Percentiles rank a stretch among this genome's conserved stretches.
These are phyloP conservation scores for Epizoanthus illoricatus DNA, from an alignment of 92 coral and sea anemone genomes.

Conservation along the genomic window DNA sequence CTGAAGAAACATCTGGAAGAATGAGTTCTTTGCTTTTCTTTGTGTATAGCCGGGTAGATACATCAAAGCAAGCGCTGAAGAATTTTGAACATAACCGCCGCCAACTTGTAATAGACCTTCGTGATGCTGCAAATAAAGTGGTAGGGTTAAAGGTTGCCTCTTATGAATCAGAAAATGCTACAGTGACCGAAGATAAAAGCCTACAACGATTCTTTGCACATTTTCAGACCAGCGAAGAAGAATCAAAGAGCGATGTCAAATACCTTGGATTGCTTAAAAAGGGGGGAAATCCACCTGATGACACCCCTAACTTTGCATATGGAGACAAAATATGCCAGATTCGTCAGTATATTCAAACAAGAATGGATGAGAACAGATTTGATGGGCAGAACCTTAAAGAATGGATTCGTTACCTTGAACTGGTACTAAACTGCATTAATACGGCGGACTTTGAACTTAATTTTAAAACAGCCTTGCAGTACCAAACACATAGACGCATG, in stretches of 20 bases:
- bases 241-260: constrained; percentile 20
- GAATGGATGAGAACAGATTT: not conserved
- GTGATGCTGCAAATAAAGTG: constrained; percentile 9
- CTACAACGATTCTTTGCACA: constrained; percentile 11
- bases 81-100: not conserved
- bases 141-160: constrained; percentile 21
- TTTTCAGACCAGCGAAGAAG: not conserved
- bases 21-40: not conserved
- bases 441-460: constrained; percentile 25
- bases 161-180: not conserved
- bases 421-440: constrained; percentile 10
- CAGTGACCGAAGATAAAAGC: not conserved
- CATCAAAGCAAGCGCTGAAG: not conserved
- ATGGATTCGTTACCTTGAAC: constrained; percentile 14
- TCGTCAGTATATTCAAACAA: constrained; percentile 12
- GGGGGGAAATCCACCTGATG: constrained; percentile 21
- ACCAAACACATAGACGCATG: not conserved
- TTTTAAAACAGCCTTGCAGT: constrained; percentile 22
- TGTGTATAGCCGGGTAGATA: not conserved
- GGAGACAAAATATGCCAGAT: constrained; percentile 14
- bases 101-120: constrained; percentile 25
- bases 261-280: constrained; percentile 25
- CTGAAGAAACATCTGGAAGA: not conserved
- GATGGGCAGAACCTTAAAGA: constrained; percentile 2
- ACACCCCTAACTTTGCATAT: constrained; percentile 17